Percentiles rank a stretch among this genome's conserved stretches.
These are phyloP conservation scores for Microtus ochrogaster DNA, from an alignment of 2,113 vertebrate genomes.

Conservation along the genomic window DNA sequence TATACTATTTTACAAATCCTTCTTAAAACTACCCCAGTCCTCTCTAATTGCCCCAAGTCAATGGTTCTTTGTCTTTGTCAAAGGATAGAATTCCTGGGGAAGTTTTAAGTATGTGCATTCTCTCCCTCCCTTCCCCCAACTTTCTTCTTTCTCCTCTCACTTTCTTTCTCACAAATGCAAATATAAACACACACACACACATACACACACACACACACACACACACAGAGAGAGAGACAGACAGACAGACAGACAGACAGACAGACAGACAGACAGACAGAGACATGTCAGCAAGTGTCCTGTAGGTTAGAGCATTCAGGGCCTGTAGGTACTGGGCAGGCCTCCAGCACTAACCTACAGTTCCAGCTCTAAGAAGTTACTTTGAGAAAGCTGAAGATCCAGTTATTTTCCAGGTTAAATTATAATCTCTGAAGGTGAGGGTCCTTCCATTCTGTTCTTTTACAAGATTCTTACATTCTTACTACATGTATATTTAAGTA, in stretches of 20 bases:
- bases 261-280: no score
- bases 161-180: background rate
- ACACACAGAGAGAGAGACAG: no score
- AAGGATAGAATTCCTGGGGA: background rate
- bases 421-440: background rate
- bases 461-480: background rate
- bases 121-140: background rate
- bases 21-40: background rate
- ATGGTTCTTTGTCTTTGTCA: background rate
- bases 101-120: background rate
- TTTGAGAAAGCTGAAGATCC: no score
- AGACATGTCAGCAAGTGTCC: no score
- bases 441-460: background rate
- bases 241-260: background rate
- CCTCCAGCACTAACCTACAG: background rate
- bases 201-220: no score
- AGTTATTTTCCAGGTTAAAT: background rate
- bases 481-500: background rate
- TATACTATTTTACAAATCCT: constrained; percentile 25
- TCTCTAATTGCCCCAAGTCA: no score
- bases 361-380: background rate
- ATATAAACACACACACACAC: background rate
- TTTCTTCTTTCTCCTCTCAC: background rate
- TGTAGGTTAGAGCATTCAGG: background rate
- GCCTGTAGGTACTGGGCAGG: background rate